A percentile compares a stretch with the other conserved stretches of the same genome.
These are phyloP conservation scores for Cryptocephalus primarius DNA, from an alignment of 2,888 invertebrate species.

Conservation along the genomic window DNA sequence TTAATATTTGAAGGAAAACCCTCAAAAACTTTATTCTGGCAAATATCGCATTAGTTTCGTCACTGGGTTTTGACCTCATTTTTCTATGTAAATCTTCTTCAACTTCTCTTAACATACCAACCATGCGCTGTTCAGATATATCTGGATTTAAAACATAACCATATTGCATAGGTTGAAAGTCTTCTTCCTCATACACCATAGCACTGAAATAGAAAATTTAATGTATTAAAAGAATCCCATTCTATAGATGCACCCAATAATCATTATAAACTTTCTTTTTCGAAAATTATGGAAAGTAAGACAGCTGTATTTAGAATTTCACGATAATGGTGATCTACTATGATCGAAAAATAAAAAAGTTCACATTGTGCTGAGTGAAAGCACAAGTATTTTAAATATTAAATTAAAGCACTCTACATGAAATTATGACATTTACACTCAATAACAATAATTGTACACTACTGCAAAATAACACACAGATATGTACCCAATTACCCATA, in stretches of 20 bases:
- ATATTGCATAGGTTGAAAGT: constrained; percentile 88
- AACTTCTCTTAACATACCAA: constrained; percentile 75
- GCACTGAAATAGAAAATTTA: constrained; percentile 41
- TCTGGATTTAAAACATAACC: constrained; percentile 78
- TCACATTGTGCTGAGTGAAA: too few species aligned
- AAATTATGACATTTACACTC: too few species aligned
- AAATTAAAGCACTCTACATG: too few species aligned
- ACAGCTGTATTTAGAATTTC: background rate
- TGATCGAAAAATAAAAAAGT: too few species aligned
- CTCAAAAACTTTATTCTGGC: constrained; percentile 79
- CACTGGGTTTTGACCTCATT: constrained; percentile 42
- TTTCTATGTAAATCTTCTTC: constrained; percentile 80
- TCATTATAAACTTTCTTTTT: too few species aligned
- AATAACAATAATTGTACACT: too few species aligned
- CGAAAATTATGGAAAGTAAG: constrained; percentile 1
- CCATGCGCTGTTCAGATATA: constrained; percentile 68
- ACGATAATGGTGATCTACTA: background rate
- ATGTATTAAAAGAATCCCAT: too few species aligned
- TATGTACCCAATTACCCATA: too few species aligned
- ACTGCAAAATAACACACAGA: too few species aligned
- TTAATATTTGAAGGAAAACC: constrained; percentile 72
- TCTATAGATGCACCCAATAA: too few species aligned
- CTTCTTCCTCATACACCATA: constrained; percentile 89
- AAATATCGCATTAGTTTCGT: constrained; percentile 55
- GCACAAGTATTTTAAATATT: too few species aligned